A percentile compares a stretch with the other conserved stretches of the same genome.
These are phyloP conservation scores for Zeuzera pyrina DNA, from an alignment of 2,888 invertebrate species.

Conservation along the genomic window DNA sequence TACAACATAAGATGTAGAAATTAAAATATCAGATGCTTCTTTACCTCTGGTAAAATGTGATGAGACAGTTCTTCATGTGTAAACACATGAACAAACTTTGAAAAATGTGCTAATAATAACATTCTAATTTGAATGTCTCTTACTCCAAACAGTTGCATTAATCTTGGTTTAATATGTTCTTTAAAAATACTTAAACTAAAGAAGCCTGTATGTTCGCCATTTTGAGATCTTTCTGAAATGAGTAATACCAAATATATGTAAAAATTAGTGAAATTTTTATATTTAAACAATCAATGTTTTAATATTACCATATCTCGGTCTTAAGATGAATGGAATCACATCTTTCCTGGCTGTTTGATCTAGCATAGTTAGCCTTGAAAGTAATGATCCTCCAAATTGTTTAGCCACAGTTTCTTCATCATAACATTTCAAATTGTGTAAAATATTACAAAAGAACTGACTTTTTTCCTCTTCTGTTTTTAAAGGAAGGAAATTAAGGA, in stretches of 20 bases:
- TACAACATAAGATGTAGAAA: no score
- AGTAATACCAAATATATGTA: not conserved
- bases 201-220: slow-evolving; percentile 69
- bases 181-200: slow-evolving; percentile 80
- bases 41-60: slow-evolving; percentile 87
- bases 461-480: slow-evolving; percentile 84
- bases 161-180: slow-evolving; percentile 81
- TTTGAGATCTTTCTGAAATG: slow-evolving; percentile 47
- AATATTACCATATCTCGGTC: slow-evolving; percentile 76
- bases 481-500: slow-evolving; percentile 85
- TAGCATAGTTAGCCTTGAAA: slow-evolving; percentile 89
- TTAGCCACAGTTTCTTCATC: slow-evolving; percentile 87
- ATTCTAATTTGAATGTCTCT: slow-evolving; percentile 86
- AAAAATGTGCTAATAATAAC: slow-evolving; percentile 84
- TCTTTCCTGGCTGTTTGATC: slow-evolving; percentile 84
- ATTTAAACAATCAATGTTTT: not conserved
- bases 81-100: slow-evolving; percentile 82
- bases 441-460: slow-evolving; percentile 82
- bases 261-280: slow-evolving; percentile 2
- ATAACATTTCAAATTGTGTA: slow-evolving; percentile 78
- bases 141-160: slow-evolving; percentile 87
- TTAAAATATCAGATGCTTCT: no score
- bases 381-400: slow-evolving; percentile 82
- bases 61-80: slow-evolving; percentile 82
- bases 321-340: slow-evolving; percentile 80